These are phyloP conservation scores for Tachysurus vachellii DNA, from an alignment of 2,113 vertebrate species.

Conservation along the genomic window DNA sequence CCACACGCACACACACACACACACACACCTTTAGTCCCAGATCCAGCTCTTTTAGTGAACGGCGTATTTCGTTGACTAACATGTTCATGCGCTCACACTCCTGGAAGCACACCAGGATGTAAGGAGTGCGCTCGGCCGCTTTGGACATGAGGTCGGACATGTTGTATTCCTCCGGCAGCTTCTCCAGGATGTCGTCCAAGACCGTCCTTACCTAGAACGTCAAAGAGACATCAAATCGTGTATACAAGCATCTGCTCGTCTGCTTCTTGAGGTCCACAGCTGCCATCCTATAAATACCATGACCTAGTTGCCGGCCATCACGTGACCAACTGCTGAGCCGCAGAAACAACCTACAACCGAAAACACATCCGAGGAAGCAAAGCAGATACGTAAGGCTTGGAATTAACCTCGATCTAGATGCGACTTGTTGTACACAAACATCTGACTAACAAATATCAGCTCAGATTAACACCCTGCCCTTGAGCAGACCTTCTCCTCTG, in stretches of 20 bases:
- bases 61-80: slow-evolving; percentile 68
- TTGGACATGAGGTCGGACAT: slow-evolving; percentile 77
- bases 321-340: background rate
- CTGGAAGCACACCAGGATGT: slow-evolving; percentile 78
- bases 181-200: slow-evolving; percentile 72
- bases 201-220: slow-evolving; percentile 73
- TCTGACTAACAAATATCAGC: background rate
- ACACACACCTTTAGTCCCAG: slow-evolving; percentile 73
- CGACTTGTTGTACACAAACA: no score
- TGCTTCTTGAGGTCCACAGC: background rate
- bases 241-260: background rate
- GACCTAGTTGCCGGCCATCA: background rate
- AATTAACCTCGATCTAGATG: no score
- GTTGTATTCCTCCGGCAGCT: slow-evolving; percentile 76
- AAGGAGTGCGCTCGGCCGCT: slow-evolving; percentile 71
- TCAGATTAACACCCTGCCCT: background rate
- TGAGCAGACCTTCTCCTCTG: slow-evolving; percentile 77
- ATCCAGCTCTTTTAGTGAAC: slow-evolving; percentile 76
- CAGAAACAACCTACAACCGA: background rate
- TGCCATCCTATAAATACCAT: background rate
- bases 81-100: slow-evolving; percentile 78
- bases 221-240: background rate
- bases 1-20: background rate
- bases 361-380: background rate
- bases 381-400: no score